Percentiles rank a stretch among this genome's conserved stretches.
These are phyloP conservation scores for Brachyptera risi DNA, from an alignment of 2,888 invertebrate species.

Conservation along the genomic window DNA sequence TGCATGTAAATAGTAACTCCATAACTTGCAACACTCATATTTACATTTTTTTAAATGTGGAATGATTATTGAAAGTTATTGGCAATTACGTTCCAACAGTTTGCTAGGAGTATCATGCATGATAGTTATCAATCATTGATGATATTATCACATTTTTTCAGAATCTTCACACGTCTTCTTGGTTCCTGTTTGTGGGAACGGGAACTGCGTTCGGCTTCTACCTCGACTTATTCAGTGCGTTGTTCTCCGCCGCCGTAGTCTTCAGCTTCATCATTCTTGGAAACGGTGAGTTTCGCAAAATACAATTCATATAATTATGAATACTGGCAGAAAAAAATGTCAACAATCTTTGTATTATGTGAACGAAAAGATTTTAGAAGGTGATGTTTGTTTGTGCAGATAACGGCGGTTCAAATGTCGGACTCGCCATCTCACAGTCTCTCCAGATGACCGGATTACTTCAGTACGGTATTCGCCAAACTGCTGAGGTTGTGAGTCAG, in stretches of 20 bases:
- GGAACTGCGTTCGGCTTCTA: slow-evolving; percentile 68
- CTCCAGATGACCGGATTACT: slow-evolving; percentile 74
- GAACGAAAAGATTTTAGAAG: too few relatives aligned
- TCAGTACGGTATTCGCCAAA: slow-evolving; percentile 74
- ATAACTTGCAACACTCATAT: too few relatives aligned
- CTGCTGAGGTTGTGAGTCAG: slow-evolving; percentile 71
- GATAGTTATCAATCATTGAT: too few relatives aligned
- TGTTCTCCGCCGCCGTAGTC: slow-evolving; percentile 62
- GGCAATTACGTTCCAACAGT: not conserved
- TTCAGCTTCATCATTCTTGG: slow-evolving; percentile 52
- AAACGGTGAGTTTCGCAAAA: slow-evolving; percentile 41
- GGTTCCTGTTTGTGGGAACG: slow-evolving; percentile 60
- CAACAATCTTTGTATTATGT: too few relatives aligned
- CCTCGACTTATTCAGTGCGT: slow-evolving; percentile 65
- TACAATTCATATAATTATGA: too few relatives aligned
- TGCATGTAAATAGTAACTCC: too few relatives aligned
- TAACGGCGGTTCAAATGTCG: slow-evolving; percentile 62
- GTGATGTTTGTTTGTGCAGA: too few relatives aligned
- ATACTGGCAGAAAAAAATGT: too few relatives aligned
- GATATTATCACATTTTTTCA: too few relatives aligned
- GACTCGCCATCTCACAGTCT: slow-evolving; percentile 68
- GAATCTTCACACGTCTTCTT: slow-evolving; percentile 66
- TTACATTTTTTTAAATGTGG: not conserved
- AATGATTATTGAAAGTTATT: not conserved
- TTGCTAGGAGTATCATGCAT: not conserved